phyloP scores from a whole-genome alignment of 2,888 invertebrate genomes.

The Morpho achilles region DNA sequence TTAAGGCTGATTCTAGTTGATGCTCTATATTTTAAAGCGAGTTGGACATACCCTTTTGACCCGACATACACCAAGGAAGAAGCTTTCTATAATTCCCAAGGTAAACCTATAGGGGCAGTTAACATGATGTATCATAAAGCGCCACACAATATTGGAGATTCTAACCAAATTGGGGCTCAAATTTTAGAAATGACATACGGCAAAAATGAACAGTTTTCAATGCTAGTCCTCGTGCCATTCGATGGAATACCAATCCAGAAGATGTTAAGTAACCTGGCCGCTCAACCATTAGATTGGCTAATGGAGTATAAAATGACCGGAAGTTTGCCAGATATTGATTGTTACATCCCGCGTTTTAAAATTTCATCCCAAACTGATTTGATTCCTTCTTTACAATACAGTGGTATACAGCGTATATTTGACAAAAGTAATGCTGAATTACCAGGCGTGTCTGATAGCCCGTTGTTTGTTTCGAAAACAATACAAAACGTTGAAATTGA shows the following conservation, averaged over 20 bases:
- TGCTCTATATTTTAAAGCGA: conserved; percentile 85
- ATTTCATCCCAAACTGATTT: conserved; percentile 64
- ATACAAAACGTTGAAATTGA: conserved; percentile 85
- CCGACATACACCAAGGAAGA: conserved; percentile 72
- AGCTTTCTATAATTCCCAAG: conserved; percentile 80
- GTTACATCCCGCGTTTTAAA: conserved; percentile 80
- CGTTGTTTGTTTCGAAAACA: conserved; percentile 79
- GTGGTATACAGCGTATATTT: conserved; percentile 84
- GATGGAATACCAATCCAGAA: conserved; percentile 71
- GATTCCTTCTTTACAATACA: conserved; percentile 67
- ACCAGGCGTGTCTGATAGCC: conserved; percentile 77
- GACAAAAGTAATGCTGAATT: conserved; percentile 76
- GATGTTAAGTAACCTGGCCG: conserved; percentile 71
- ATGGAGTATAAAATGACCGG: conserved; percentile 62
- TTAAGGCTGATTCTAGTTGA: conserved; percentile 81
- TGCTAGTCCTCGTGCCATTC: conserved; percentile 82
- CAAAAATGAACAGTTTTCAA: conserved; percentile 78
- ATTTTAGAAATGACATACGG: conserved; percentile 86
- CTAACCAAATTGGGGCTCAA: conserved; percentile 75
- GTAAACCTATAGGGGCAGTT: conserved; percentile 74
- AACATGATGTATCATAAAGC: conserved; percentile 87
- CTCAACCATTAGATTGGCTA: conserved; percentile 70
- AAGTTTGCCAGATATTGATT: conserved; percentile 72
- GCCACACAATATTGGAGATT: conserved; percentile 74
- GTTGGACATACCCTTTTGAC: conserved; percentile 84